Percentiles rank a stretch among this genome's conserved stretches.
Evolutionary conservation across 1,140 invertebrate genomes (phyloP).

Genomic region (Dendroctonus ponderosae): DNA sequence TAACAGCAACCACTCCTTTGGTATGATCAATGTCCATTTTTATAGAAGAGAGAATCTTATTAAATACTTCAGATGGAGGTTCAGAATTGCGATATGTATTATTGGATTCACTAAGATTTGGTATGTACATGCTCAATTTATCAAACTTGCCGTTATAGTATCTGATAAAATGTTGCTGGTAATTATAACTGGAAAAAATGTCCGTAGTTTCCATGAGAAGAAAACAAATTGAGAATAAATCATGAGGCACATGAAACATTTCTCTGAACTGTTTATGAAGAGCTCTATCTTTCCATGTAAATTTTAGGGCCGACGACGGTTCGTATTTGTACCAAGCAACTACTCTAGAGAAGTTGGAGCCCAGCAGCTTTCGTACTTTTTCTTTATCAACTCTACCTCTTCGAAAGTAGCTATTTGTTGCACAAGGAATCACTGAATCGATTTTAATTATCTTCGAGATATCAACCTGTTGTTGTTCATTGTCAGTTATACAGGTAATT

Average conservation of each 20-base stretch:
- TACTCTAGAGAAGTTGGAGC: conserved; percentile 32
- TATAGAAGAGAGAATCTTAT: conserved; percentile 37
- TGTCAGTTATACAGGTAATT: conserved; percentile 40
- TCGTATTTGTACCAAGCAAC: conserved; percentile 41
- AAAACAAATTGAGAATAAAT: conserved; percentile 44
- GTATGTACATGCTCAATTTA: conserved; percentile 41
- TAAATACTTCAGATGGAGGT: conserved; percentile 35
- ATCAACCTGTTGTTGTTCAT: conserved; percentile 39
- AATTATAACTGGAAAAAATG: conserved; percentile 40
- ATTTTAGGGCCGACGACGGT: conserved; percentile 21
- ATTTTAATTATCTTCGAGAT: conserved; percentile 39
- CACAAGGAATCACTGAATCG: conserved; percentile 40
- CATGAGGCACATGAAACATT: conserved; percentile 33
- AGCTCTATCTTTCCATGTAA: conserved; percentile 39
- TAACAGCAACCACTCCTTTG: conserved; percentile 39
- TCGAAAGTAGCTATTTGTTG: conserved; percentile 33
- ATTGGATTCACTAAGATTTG: conserved; percentile 45
- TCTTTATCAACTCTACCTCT: conserved; percentile 35
- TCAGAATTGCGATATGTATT: conserved; percentile 42
- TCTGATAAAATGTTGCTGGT: conserved; percentile 42
- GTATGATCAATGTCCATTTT: conserved; percentile 37
- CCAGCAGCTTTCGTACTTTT: conserved; percentile 36
- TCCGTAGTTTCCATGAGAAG: conserved; percentile 36
- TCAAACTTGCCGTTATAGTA: conserved; percentile 38
- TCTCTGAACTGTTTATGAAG: conserved; percentile 38